Evolutionary conservation across 2,888 invertebrate species (phyloP), one percentile per base, ranked within the genome.

Genomic region (Meteorus colon): DNA sequence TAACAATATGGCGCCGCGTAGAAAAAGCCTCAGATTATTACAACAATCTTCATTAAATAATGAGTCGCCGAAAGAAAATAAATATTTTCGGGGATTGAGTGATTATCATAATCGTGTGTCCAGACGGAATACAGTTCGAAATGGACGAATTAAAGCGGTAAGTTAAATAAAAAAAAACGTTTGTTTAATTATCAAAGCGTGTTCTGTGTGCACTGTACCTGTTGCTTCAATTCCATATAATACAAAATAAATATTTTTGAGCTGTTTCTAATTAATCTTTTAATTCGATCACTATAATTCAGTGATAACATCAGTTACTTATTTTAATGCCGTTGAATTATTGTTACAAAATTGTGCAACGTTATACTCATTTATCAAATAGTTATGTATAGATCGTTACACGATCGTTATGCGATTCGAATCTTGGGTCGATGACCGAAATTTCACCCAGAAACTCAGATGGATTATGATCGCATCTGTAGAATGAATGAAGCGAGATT

Each of bases 1-100:
- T 41, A 55, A 72, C 66, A 85, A 84, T 81, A 88, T 88, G 87
- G 87, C 87, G 81, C 87, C 87, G 67, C 84, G 86, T 31, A 82
- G 80, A 72, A 87, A 86, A 81, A 83, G 79, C 73, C 75, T 81
- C 75, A 82, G 81, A 75, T 76, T 83, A 37, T 75, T 78, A 31
- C 78, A 81, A 4, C 71, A 73, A 27, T 79, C 82, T 5, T 79
- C 79, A 55, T 81, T 71, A 51, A 77, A 74, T 59, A 71, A 73
- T 68, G 69, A 76, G 73, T 78, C 74, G 14, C 82, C 86, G 19
- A 88, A 87, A 65, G 88, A 88, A 78, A 86, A 88, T 68, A 82
- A 78, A 79, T 88, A 88, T 84, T 80, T 86, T n/a, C 85, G 85
- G 14, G 83, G 86, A 16, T 83, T 86, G 19, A 86, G 81, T 75